phyloP scores from a whole-genome alignment of 2,113 vertebrate species.

The Cinclus cinclus region DNA sequence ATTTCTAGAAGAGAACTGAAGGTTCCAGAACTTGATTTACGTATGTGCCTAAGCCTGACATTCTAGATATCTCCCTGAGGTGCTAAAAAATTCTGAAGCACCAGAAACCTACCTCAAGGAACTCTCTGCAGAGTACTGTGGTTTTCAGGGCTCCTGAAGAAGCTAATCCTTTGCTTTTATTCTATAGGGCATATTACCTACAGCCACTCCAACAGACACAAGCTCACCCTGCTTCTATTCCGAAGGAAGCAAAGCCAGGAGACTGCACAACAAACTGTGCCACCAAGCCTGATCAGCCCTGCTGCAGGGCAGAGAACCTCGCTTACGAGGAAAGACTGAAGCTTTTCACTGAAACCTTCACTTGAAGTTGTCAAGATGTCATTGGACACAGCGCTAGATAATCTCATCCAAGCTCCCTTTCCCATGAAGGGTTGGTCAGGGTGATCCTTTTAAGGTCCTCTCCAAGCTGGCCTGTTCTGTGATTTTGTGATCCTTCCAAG shows the following conservation, averaged over 20 bases:
- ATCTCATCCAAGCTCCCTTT: not conserved
- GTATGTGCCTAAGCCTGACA: not conserved
- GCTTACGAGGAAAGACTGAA: not conserved
- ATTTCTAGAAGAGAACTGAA: not conserved
- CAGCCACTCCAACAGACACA: not conserved
- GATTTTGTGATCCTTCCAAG: not conserved
- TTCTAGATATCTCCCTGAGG: not conserved
- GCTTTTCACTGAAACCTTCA: not conserved
- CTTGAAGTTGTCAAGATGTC: not conserved
- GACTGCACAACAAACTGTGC: not conserved
- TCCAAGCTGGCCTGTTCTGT: not conserved
- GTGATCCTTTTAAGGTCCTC: too few species aligned
- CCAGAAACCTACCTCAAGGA: not conserved
- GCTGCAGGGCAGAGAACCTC: not conserved
- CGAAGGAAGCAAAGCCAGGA: not conserved
- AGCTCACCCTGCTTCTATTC: not conserved
- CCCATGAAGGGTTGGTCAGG: not conserved
- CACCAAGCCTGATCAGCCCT: not conserved
- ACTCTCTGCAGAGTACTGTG: not conserved
- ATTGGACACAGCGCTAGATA: not conserved
- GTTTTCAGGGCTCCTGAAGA: conserved; percentile 7
- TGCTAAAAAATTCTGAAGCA: not conserved
- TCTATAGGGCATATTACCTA: not conserved
- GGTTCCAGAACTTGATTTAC: not conserved
- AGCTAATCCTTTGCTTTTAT: not conserved